A percentile compares a stretch with the other conserved stretches of the same genome.
phyloP scores from a whole-genome alignment of 2,113 vertebrate genomes.

The Agapornis roseicollis region DNA sequence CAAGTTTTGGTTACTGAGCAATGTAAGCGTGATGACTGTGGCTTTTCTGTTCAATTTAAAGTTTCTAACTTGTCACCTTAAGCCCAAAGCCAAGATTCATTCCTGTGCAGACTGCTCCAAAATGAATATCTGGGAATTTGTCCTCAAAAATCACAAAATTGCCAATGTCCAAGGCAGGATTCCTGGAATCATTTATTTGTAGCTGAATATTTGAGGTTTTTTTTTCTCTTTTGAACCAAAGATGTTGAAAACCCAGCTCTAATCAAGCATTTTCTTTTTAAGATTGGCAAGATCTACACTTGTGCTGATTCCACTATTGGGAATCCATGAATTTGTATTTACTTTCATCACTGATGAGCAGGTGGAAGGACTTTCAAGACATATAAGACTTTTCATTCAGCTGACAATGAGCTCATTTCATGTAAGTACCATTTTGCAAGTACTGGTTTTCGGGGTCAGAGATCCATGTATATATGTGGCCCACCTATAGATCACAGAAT shows the following conservation, averaged over 20 bases:
- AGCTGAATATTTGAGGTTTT: not conserved
- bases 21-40: not conserved
- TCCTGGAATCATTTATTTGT: not conserved
- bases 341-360: constrained; percentile 87
- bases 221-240: not conserved
- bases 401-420: constrained; percentile 91
- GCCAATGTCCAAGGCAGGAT: not conserved
- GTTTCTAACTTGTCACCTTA: not conserved
- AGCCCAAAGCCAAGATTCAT: not conserved
- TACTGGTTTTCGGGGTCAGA: not conserved
- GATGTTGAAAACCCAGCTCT: not conserved
- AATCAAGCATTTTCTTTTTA: not conserved
- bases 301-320: constrained; percentile 90
- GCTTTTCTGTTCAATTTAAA: not conserved
- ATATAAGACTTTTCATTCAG: constrained; percentile 85
- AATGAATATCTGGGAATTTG: not conserved
- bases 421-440: constrained; percentile 69
- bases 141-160: not conserved
- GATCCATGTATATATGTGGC: not conserved
- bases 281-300: constrained; percentile 91
- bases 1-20: not conserved
- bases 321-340: constrained; percentile 92
- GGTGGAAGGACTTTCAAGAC: constrained; percentile 78
- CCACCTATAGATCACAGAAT: not conserved
- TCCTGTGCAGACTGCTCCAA: not conserved